Conservation (phyloP, 2,113 vertebrate genomes). For the Empidonax alnorum region DNA sequence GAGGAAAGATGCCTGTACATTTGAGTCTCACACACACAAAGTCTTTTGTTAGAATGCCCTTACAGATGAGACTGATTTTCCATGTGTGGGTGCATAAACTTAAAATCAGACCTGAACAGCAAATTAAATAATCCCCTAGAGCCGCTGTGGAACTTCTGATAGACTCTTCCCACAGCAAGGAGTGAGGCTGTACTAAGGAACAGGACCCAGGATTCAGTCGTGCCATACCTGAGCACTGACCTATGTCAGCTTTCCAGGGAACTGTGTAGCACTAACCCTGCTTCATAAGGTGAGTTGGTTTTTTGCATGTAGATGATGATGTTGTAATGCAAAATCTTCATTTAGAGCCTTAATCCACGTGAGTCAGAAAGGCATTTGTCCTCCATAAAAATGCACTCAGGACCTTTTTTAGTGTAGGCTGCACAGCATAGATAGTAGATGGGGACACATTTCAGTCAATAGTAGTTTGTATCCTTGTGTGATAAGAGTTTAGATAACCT, state of each 20-base stretch:
- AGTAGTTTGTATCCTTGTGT: not conserved
- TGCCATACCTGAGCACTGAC: not conserved
- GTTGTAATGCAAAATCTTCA: not conserved
- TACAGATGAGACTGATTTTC: not conserved
- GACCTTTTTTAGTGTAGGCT: not conserved
- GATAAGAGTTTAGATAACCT: not conserved
- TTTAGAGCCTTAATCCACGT: not conserved
- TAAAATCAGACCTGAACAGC: not conserved
- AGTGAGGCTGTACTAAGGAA: not conserved
- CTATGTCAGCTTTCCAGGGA: not conserved
- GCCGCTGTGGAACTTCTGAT: not conserved
- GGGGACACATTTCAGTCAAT: not conserved
- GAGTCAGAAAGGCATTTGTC: not conserved
- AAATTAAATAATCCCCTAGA: not conserved
- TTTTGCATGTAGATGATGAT: not conserved
- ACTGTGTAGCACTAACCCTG: not conserved
- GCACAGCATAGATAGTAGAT: not conserved
- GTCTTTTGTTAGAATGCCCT: not conserved
- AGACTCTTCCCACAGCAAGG: not conserved
- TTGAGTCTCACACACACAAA: not conserved
- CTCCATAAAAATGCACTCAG: not conserved
- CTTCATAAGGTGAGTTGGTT: not conserved
- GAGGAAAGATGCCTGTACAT: not conserved
- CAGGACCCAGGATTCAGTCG: not conserved
- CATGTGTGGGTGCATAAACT: not conserved